Conservation (phyloP, 2,888 invertebrate species). For the Aplocera efformata region DNA sequence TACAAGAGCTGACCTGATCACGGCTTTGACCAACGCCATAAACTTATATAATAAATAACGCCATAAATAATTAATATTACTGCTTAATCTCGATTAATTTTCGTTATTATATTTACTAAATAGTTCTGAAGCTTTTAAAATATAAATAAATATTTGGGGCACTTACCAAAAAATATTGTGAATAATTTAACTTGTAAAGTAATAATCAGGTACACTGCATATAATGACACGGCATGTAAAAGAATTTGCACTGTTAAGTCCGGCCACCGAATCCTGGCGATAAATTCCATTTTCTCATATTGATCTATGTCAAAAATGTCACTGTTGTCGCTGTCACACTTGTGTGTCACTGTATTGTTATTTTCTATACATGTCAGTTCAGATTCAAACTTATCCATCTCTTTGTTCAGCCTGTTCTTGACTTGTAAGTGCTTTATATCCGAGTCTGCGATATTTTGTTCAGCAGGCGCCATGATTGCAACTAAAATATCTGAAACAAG, state of each 20-base stretch:
- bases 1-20: no score
- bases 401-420: slow-evolving; percentile 44
- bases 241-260: slow-evolving; percentile 85
- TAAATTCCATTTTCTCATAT: slow-evolving; percentile 76
- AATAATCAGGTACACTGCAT: slow-evolving; percentile 84
- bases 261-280: slow-evolving; percentile 85
- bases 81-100: no score
- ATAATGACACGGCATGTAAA: slow-evolving; percentile 85
- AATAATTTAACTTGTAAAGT: slow-evolving; percentile 77
- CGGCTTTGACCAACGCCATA: no score
- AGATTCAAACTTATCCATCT: slow-evolving; percentile 36
- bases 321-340: slow-evolving; percentile 41
- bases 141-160: no score
- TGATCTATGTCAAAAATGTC: slow-evolving; percentile 57
- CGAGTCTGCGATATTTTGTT: slow-evolving; percentile 46
- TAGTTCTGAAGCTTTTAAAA: no score
- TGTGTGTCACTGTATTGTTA: slow-evolving; percentile 47
- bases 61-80: no score
- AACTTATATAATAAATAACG: no score
- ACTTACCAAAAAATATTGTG: slow-evolving; percentile 88
- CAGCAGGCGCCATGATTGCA: slow-evolving; percentile 54
- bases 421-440: slow-evolving; percentile 40
- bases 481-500: slow-evolving; percentile 22
- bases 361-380: slow-evolving; percentile 40
- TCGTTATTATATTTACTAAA: no score